Percentiles rank a stretch among this genome's conserved stretches.
These are phyloP conservation scores for Virgularia gustaviana DNA, from an alignment of 92 coral and sea anemone genomes.

Conservation along the genomic window DNA sequence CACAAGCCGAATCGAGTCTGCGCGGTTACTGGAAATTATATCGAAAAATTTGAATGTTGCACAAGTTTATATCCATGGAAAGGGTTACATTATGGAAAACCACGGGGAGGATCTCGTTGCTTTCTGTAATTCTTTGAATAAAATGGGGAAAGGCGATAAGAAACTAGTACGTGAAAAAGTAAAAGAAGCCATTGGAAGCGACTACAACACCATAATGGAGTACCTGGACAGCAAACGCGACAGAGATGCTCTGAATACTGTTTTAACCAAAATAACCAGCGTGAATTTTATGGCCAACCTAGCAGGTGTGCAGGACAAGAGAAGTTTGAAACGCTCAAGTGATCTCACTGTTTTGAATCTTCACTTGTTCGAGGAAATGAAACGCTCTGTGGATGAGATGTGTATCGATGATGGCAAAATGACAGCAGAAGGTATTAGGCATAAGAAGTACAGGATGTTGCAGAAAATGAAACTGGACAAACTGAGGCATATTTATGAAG, in stretches of 20 bases:
- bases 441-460: constrained; percentile 41
- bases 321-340: background rate
- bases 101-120: constrained; percentile 1
- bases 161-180: background rate
- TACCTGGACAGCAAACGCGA: constrained; percentile 39
- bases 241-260: constrained; percentile 28
- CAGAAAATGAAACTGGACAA: constrained; percentile 45
- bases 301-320: constrained; percentile 28
- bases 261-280: constrained; percentile 31
- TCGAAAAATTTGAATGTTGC: constrained; percentile 39
- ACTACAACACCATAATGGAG: background rate
- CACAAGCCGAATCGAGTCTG: background rate
- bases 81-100: constrained; percentile 41
- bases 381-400: background rate
- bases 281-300: constrained; percentile 32
- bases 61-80: constrained; percentile 41
- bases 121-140: constrained; percentile 9
- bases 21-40: constrained; percentile 3
- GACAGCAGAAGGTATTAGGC: constrained; percentile 16
- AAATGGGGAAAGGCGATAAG: background rate
- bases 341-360: background rate
- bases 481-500: constrained; percentile 48
- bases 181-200: background rate
- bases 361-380: constrained; percentile 21
- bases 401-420: background rate